These are phyloP conservation scores for Morone saxatilis DNA, from an alignment of 2,113 vertebrate species.

Conservation along the genomic window DNA sequence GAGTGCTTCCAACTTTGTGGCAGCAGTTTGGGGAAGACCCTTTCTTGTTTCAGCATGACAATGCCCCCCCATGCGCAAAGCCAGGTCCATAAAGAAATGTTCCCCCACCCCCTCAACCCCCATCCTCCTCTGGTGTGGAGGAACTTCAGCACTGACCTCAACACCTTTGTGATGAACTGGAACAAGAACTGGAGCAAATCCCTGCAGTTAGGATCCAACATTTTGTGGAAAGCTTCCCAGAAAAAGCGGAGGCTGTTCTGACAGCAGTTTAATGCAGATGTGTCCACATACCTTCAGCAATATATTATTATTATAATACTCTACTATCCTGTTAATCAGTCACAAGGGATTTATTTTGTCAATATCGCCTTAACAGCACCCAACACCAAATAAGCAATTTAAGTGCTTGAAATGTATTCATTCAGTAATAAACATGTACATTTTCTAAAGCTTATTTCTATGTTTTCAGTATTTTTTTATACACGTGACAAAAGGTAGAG, in stretches of 20 bases:
- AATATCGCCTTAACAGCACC: not conserved
- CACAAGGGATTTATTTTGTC: not conserved
- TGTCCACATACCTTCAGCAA: not conserved
- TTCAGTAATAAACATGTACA: not conserved
- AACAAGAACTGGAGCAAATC: not conserved
- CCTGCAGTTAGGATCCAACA: not conserved
- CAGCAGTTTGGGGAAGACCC: not conserved
- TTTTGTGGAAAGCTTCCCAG: not conserved
- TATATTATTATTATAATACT: too few species aligned
- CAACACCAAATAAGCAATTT: not conserved
- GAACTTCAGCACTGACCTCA: not conserved
- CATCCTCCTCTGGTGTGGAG: not conserved
- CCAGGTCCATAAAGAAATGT: not conserved
- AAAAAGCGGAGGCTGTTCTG: not conserved
- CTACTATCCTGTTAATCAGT: too few species aligned
- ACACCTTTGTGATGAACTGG: not conserved
- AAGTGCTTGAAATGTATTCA: not conserved
- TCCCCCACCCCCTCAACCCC: too few species aligned
- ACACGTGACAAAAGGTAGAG: rapidly evolving
- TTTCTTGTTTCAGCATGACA: not conserved
- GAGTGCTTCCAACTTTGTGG: not conserved
- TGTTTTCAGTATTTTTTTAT: not conserved
- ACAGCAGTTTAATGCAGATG: not conserved
- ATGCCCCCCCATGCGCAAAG: not conserved
- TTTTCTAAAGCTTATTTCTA: not conserved